Evolutionary conservation across 2,888 invertebrate genomes (phyloP), one percentile per base, ranked within the genome.

Genomic region (Aleiodes testaceus): DNA sequence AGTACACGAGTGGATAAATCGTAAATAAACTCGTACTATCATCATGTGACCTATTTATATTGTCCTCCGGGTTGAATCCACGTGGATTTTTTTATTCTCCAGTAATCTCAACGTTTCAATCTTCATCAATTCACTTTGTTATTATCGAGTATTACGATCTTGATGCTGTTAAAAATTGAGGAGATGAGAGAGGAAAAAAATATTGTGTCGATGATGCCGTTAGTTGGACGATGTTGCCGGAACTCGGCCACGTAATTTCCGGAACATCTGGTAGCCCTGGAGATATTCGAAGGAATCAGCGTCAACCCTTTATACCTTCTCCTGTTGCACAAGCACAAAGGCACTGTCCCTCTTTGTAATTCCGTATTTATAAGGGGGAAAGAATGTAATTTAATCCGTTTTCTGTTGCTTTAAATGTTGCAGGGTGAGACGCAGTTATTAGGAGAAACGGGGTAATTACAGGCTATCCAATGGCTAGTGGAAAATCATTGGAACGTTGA

Each of bases 401-500:
- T 55, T 55, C n/a, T 22, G 26, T 26, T 26, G 20, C 55, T 12
- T 30, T 55, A 55, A 55, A 55, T 30, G 55, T 55, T 55, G 16
- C 55, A 55, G 55, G 55, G 30, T 26, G 55, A 30, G 55, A 14
- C 30, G 45, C 59, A 70, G 44, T 42, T 70, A 71, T 71, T 72
- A 73, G 67, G 70, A 22, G 65, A 59, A 30, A 55, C 75, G 73
- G 63, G 55, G 65, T 79, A 79, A 81, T 82, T 81, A 81, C 79
- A 79, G 78, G 77, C 36, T 36, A 76, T 72, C 71, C 30, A 52
- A 53, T 71, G 75, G 64, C 42, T 74, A 66, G 75, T 77, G 78
- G 74, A 73, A 75, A 79, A 79, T 82, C 79, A 75, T 80, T 79
- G 68, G 77, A 75, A 78, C 73, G 72, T 49, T 44, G 68, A 75